Evolutionary conservation across 1,140 invertebrate species (phyloP).

Genomic region (Oedothorax gibbosus): DNA sequence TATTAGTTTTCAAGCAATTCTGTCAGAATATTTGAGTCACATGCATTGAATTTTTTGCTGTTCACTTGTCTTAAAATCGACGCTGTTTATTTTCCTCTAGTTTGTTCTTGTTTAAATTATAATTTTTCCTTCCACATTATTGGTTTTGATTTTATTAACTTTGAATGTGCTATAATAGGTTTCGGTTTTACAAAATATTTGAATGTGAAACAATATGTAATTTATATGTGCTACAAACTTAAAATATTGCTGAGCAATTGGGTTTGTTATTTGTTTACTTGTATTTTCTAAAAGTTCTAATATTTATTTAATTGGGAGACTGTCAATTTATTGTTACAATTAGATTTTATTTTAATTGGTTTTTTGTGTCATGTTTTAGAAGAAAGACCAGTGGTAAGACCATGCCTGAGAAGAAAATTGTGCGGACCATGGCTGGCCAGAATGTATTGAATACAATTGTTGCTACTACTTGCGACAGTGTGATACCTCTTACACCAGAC

Average conservation of each 20-base stretch:
- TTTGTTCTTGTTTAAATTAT: neutral
- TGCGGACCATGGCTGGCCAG: neutral
- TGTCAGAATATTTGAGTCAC: too few species aligned
- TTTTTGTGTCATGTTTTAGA: neutral
- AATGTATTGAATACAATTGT: conserved; percentile 7
- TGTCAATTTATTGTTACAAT: neutral
- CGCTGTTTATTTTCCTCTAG: neutral
- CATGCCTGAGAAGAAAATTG: conserved; percentile 24
- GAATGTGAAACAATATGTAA: neutral
- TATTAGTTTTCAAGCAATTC: too few species aligned
- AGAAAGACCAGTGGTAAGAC: neutral
- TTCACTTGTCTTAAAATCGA: neutral
- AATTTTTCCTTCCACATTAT: neutral
- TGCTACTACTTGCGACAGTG: conserved; percentile 67
- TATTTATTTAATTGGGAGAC: neutral
- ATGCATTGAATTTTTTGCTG: neutral
- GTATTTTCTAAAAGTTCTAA: too few species aligned
- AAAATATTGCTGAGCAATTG: too few species aligned
- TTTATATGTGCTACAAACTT: neutral
- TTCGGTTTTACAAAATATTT: neutral
- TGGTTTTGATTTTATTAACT: neutral
- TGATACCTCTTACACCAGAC: conserved; percentile 68
- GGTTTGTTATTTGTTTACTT: too few species aligned
- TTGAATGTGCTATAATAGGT: neutral
- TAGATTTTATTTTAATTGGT: neutral